A percentile compares a stretch with the other conserved stretches of the same genome.
Conservation (phyloP, 1,140 invertebrate species). For the Ptiloglossa arizonensis region DNA sequence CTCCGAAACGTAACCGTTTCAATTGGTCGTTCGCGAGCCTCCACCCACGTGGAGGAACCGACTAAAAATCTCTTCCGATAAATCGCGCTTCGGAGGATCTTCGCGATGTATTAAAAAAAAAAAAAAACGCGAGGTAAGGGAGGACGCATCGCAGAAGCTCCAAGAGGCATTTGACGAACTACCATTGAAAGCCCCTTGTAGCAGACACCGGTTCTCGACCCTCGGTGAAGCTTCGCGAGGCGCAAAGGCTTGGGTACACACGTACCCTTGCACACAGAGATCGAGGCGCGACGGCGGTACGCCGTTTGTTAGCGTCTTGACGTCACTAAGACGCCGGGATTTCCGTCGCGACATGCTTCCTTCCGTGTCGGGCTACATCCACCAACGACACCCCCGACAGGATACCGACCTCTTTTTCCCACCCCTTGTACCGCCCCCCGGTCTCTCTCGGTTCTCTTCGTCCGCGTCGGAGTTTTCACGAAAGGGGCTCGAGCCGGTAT, state of each 20-base stretch:
- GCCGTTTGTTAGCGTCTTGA: conserved; percentile 72
- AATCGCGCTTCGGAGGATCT: neutral
- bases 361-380: conserved; percentile 60
- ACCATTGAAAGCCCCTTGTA: conserved; percentile 51
- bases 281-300: neutral
- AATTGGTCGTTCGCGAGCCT: neutral
- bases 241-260: conserved; percentile 17
- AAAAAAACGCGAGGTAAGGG: neutral
- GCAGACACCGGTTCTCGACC: conserved; percentile 21
- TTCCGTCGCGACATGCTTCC: conserved; percentile 73
- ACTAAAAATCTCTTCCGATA: neutral
- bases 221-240: conserved; percentile 7
- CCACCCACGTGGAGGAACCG: neutral
- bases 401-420: conserved; percentile 1
- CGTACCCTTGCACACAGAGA: neutral
- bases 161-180: conserved; percentile 26
- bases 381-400: conserved; percentile 19
- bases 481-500: neutral
- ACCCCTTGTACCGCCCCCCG: too few relatives aligned
- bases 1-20: neutral
- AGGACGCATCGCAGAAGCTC: neutral
- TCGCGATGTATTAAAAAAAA: too few relatives aligned
- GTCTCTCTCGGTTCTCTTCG: neutral
- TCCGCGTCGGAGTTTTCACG: neutral
- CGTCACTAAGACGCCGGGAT: conserved; percentile 67